Conservation (phyloP, 2,797 vertebrate species). For the Hemibagrus guttatus region DNA sequence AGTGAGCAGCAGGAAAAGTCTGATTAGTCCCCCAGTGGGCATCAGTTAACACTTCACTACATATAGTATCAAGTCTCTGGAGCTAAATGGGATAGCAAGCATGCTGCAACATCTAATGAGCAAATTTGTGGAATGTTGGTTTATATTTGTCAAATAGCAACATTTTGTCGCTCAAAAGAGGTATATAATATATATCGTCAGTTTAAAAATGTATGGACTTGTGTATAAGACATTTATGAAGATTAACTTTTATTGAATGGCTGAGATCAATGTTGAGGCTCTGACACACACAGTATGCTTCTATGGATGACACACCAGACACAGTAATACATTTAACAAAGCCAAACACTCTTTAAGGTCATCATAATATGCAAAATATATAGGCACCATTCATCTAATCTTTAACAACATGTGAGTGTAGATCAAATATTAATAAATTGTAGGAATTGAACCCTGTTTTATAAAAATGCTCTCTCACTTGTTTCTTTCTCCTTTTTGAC, state of each 20-base stretch:
- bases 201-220: no score
- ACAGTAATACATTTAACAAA: constrained; percentile 3
- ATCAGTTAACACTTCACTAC: not conserved
- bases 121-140: not conserved
- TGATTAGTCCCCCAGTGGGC: not conserved
- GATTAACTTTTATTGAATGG: not conserved
- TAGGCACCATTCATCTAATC: not conserved
- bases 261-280: not conserved
- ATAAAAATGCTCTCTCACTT: not conserved
- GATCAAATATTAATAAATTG: not conserved
- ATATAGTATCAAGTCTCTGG: not conserved
- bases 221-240: not conserved
- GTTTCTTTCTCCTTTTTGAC: not conserved
- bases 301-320: not conserved
- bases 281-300: no score
- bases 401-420: no score
- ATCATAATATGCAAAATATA: not conserved
- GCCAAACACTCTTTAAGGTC: not conserved
- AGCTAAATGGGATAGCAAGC: not conserved
- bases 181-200: not conserved
- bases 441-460: not conserved
- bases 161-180: not conserved
- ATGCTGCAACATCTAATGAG: not conserved
- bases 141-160: not conserved
- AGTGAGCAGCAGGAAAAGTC: not conserved